These are phyloP conservation scores for Actenoides hombroni DNA, from an alignment of 2,113 vertebrate genomes.

Conservation along the genomic window DNA sequence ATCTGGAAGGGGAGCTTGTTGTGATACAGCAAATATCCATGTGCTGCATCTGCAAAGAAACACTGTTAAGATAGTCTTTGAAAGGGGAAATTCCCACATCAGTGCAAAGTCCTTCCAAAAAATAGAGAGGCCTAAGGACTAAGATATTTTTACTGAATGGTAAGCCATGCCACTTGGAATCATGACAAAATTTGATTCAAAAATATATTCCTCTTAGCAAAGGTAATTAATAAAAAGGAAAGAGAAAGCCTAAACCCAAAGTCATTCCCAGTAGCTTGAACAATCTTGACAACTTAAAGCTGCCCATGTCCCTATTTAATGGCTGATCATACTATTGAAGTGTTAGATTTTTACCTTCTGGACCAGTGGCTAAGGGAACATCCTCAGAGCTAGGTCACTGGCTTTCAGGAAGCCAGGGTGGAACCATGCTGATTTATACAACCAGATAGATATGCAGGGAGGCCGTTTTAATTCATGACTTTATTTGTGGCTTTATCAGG, in stretches of 20 bases:
- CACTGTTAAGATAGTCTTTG: not conserved
- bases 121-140: accelerated
- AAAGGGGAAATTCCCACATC: not conserved
- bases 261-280: not conserved
- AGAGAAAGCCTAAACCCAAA: not conserved
- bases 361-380: not conserved
- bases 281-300: not conserved
- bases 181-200: not conserved
- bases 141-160: not conserved
- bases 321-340: not conserved
- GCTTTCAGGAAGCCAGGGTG: not conserved
- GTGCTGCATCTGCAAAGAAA: not conserved
- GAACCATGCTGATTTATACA: not conserved
- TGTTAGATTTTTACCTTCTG: not conserved
- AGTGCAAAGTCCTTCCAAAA: not conserved
- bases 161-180: not conserved
- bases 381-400: not conserved
- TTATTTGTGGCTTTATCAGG: not conserved
- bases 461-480: not conserved
- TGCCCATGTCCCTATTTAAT: not conserved
- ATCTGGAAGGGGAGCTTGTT: not conserved
- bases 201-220: not conserved
- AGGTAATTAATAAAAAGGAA: not conserved
- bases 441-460: not conserved
- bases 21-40: constrained; percentile 1